Conservation (phyloP, 1,140 invertebrate genomes). For the Phocides pigmalion region DNA sequence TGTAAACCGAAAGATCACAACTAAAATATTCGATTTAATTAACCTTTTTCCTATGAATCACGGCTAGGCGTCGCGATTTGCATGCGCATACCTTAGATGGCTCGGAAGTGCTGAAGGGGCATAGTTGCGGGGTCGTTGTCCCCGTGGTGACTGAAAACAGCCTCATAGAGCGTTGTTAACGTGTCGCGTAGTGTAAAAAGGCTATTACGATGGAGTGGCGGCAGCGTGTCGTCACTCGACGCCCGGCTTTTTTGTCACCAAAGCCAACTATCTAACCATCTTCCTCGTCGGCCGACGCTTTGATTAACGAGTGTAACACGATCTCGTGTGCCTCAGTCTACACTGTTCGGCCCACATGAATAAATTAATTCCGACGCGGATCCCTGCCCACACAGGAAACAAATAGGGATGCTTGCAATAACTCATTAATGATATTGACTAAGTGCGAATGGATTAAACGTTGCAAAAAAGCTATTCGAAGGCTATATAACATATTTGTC, state of each 20-base stretch:
- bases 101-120: constrained; percentile 36
- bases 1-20: constrained; percentile 23
- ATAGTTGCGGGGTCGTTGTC: constrained; percentile 47
- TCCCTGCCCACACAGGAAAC: constrained; percentile 42
- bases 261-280: constrained; percentile 43
- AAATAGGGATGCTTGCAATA: constrained; percentile 42
- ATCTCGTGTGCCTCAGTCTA: constrained; percentile 46
- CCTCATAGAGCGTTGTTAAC: constrained; percentile 48
- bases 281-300: constrained; percentile 54
- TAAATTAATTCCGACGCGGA: constrained; percentile 50
- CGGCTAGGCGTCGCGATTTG: constrained; percentile 39
- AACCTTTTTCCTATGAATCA: constrained; percentile 63
- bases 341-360: constrained; percentile 47
- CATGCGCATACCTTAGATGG: constrained; percentile 43
- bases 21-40: constrained; percentile 50
- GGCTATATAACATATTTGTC: constrained; percentile 4
- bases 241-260: constrained; percentile 54
- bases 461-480: constrained; percentile 23
- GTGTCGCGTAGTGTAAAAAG: constrained; percentile 48
- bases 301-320: constrained; percentile 72
- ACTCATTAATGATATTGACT: constrained; percentile 48
- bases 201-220: constrained; percentile 48
- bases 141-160: constrained; percentile 43
- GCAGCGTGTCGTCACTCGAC: constrained; percentile 53
- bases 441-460: constrained; percentile 43